Base-by-base conservation (phyloP, 2,888 invertebrate genomes). In the Seira sanloemensis region DNA sequence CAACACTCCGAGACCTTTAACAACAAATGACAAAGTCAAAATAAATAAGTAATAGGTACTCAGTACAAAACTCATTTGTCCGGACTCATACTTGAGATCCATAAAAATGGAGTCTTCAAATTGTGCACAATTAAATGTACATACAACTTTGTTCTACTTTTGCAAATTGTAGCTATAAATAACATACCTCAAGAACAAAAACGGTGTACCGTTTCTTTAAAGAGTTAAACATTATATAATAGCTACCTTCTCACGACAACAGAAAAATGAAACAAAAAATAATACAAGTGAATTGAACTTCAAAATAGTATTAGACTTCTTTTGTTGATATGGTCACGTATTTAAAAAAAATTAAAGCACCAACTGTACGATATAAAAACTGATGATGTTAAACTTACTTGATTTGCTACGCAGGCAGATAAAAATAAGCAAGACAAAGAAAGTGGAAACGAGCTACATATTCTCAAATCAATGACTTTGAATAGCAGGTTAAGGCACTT, bases 31-130 rank as follows among this genome's bases (percentile, higher is more conserved):
- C 50, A 50, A 50, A 50, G 16, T 50, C 1, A n/a, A n/a, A n/a
- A n/a, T n/a, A 2, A 62, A 62, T 21, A 62, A 62, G n/a, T n/a
- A n/a, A 62, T 62, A 62, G 19, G 62, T 62, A 62, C 62, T 62
- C 21, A 62, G 2, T 62, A 62, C 12, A 62, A 58, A 2, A 62
- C 2, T 2, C 62, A 62, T 2, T 21, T 21, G 21, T 12, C 62
- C 19, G 62, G 62, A 62, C 62, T 62, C 62, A 62, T 21, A 62
- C 62, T 21, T 62, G 62, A 62, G 62, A 62, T 62, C 62, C 62
- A 62, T 21, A 7, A 19, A 58, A 62, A 62, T 62, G 62, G 62
- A 62, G 62, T 62, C 62, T 62, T 62, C 62, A 21, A 62, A 18
- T 21, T 62, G 18, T 58, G 58, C 58, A 37, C n/a, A n/a, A n/a